Conservation (phyloP, 2,888 invertebrate genomes). For the Pandemis corylana region DNA sequence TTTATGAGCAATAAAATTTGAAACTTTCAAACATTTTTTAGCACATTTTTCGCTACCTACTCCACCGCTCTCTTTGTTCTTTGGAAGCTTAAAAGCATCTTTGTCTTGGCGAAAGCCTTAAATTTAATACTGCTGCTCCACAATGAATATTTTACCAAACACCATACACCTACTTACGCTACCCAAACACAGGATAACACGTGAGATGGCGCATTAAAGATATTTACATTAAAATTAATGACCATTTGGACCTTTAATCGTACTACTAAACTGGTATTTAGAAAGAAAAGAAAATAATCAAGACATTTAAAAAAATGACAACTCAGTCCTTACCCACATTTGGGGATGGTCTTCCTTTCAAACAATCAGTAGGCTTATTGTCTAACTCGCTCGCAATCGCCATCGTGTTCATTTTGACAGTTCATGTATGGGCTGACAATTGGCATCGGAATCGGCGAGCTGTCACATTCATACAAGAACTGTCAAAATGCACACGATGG, state of each 20-base stretch:
- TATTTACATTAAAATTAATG: not conserved
- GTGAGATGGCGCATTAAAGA: not conserved
- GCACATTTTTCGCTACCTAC: conserved; percentile 39
- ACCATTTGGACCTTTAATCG: not conserved
- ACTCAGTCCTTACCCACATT: too few relatives aligned
- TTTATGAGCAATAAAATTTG: not conserved
- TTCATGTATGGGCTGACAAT: too few relatives aligned
- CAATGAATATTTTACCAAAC: conserved; percentile 45
- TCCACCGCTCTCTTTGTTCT: conserved; percentile 55
- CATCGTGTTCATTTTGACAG: too few relatives aligned
- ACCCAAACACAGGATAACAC: not conserved
- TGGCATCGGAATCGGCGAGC: too few relatives aligned
- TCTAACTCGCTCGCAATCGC: too few relatives aligned
- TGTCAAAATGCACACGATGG: too few relatives aligned
- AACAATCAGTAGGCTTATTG: too few relatives aligned
- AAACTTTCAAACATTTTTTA: not conserved
- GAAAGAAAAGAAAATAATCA: too few relatives aligned
- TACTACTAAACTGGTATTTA: not conserved
- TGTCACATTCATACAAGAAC: too few relatives aligned
- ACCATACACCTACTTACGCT: conserved; percentile 24
- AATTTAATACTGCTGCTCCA: conserved; percentile 63
- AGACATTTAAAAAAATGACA: too few relatives aligned
- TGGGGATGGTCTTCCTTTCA: too few relatives aligned
- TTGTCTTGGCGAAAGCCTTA: conserved; percentile 79
- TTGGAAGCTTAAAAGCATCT: conserved; percentile 81